These are phyloP conservation scores for Grallaria varia DNA, from an alignment of 2,113 vertebrate species.

Conservation along the genomic window DNA sequence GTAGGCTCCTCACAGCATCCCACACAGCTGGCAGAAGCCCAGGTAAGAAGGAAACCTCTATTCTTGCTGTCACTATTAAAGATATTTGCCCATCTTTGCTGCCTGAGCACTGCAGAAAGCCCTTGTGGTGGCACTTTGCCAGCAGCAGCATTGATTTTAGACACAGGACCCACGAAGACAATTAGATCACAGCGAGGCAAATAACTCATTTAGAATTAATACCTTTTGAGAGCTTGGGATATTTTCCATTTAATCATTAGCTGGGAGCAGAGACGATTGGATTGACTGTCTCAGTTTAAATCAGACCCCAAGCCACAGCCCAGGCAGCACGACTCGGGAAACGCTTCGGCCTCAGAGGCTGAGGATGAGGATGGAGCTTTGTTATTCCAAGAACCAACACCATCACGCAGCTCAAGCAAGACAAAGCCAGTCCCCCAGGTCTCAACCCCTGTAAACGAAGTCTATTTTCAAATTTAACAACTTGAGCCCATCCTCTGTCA, in stretches of 20 bases:
- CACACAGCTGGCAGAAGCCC: background rate
- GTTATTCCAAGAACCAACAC: background rate
- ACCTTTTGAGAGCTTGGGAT: slow-evolving; percentile 3
- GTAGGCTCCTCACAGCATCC: rapidly evolving
- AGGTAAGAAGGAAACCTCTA: background rate
- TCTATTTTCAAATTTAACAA: background rate
- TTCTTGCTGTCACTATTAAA: background rate
- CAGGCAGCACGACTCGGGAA: background rate
- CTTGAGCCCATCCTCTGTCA: background rate
- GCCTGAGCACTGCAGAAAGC: background rate
- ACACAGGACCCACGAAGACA: background rate
- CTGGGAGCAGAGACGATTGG: background rate
- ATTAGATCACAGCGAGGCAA: slow-evolving; percentile 20
- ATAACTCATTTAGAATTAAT: slow-evolving; percentile 47
- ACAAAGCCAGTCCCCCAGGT: background rate
- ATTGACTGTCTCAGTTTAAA: background rate
- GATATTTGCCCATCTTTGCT: background rate
- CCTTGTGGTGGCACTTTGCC: background rate
- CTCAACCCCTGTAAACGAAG: background rate
- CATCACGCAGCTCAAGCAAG: background rate
- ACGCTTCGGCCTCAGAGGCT: background rate
- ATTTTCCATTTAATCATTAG: slow-evolving; percentile 19
- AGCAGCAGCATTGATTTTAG: background rate
- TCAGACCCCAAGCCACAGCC: background rate
- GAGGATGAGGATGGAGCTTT: background rate